Base-by-base conservation (phyloP, 2,888 invertebrate species). In the Tenodera sinensis region DNA sequence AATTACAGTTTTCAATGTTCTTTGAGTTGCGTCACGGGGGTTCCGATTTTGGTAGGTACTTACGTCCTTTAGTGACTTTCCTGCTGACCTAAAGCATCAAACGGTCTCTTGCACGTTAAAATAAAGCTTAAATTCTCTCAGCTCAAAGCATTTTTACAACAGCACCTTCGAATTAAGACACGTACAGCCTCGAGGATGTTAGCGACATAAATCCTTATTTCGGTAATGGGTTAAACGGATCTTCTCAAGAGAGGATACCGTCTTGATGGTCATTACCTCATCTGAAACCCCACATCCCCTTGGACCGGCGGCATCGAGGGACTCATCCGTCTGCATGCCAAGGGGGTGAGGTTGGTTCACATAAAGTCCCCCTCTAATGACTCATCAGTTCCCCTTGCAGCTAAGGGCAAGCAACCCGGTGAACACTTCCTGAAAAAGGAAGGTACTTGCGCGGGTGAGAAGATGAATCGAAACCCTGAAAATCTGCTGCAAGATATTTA, bases 201-300 rank as follows among this genome's bases (percentile, higher is more conserved):
- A 71, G 54, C 28, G 42, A 14, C 71, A 86, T 86, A 81, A 71
- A 86, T 86, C 71, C 86, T 86, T 71, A 86, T 81, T 27, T 81
- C 71, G 20, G 82, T 87, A 82, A 87, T 54, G 81, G 82, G 87
- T 82, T 82, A 82, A 87, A 87, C 34, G 87, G 71, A 81, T 86
- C 28, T 71, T 86, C 86, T 54, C 71, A 86, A 27, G 71, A 28
- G 86, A 71, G 34, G 71, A 15, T 86, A 28, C 30, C 14, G 27
- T 8, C 27, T 28, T 28, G 71, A 86, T 28, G 86, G 86, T 71
- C 71, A 71, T 71, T 86, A 47, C 85, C 47, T 85, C 54, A 71
- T 71, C 54, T 71, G 54, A 20, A 71, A 71, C 84, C 84, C 54
- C 42, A 42, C n/a, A 15, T 7, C n/a, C 84, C 4, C 81, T 81